phyloP scores from a whole-genome alignment of 2,113 vertebrate genomes.

The Tyto alba region DNA sequence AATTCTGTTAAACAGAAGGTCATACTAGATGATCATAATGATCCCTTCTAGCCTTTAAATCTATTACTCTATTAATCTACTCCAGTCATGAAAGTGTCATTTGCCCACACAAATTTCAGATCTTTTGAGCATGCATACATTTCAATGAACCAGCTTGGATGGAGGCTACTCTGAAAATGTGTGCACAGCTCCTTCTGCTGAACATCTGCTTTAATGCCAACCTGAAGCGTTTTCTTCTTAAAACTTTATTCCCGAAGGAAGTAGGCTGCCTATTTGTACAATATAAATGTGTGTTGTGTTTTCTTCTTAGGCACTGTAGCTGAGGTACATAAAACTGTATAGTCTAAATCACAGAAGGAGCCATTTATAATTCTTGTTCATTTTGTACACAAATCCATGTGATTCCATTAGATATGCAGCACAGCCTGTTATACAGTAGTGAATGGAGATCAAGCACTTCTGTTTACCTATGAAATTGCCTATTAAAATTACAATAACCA shows the following conservation, averaged over 20 bases:
- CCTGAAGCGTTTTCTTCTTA: neutral
- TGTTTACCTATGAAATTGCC: constrained; percentile 69
- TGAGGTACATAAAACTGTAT: constrained; percentile 15
- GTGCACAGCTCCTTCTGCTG: constrained; percentile 37
- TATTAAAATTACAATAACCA: constrained; percentile 62
- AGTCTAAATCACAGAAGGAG: constrained; percentile 49
- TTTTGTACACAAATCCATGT: constrained; percentile 53
- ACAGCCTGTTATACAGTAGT: constrained; percentile 38
- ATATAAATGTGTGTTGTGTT: neutral
- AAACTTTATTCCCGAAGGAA: constrained; percentile 6
- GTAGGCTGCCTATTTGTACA: neutral
- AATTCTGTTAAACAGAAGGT: constrained; percentile 53
- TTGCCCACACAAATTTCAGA: neutral
- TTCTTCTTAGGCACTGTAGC: neutral
- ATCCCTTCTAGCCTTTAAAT: constrained; percentile 53
- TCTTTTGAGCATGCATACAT: neutral
- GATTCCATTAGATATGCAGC: constrained; percentile 63
- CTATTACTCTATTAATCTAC: constrained; percentile 36
- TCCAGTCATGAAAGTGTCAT: constrained; percentile 36
- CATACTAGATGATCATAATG: constrained; percentile 49
- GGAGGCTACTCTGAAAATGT: neutral
- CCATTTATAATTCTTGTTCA: constrained; percentile 63
- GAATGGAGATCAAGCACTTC: constrained; percentile 67
- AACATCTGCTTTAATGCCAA: constrained; percentile 31
- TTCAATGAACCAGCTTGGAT: neutral